Evolutionary conservation across 2,797 vertebrate species (phyloP).

Genomic region (Lagocephalus sceleratus): DNA sequence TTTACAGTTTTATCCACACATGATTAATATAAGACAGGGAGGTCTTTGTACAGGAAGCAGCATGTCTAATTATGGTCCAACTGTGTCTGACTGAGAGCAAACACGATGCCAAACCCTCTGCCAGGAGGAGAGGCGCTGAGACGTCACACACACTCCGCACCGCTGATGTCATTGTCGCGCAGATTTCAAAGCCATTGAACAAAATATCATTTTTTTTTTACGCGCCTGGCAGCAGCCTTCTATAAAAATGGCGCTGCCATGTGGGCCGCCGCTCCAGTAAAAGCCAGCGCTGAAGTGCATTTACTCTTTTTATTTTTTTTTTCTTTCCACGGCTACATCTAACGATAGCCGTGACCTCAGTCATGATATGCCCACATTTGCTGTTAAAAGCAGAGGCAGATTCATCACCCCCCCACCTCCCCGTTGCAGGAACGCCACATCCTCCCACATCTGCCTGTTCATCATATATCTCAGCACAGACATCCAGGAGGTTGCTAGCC

Average conservation of each 20-base stretch:
- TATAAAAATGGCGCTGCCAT: slow-evolving; percentile 7
- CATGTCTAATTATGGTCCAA: slow-evolving; percentile 77
- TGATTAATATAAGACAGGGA: slow-evolving; percentile 80
- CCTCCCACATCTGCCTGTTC: slow-evolving; percentile 62
- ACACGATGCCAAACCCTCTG: slow-evolving; percentile 67
- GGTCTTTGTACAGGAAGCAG: slow-evolving; percentile 79
- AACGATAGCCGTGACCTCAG: slow-evolving; percentile 50
- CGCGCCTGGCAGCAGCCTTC: slow-evolving; percentile 58
- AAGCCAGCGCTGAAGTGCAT: neutral
- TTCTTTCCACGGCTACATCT: slow-evolving; percentile 22
- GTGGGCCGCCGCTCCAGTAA: neutral
- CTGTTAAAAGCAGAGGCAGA: slow-evolving; percentile 54
- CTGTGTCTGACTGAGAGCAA: slow-evolving; percentile 76
- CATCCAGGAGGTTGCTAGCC: slow-evolving; percentile 57
- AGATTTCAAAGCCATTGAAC: slow-evolving; percentile 72
- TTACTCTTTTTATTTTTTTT: slow-evolving; percentile 3
- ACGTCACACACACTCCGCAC: slow-evolving; percentile 74
- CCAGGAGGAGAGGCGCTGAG: slow-evolving; percentile 60
- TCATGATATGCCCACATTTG: slow-evolving; percentile 42
- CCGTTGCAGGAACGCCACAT: slow-evolving; percentile 42
- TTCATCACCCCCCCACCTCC: slow-evolving; percentile 41
- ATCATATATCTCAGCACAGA: slow-evolving; percentile 64
- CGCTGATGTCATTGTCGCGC: slow-evolving; percentile 78
- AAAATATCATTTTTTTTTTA: slow-evolving; percentile 40
- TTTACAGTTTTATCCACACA: slow-evolving; percentile 77